A percentile compares a stretch with the other conserved stretches of the same genome.
phyloP scores from a whole-genome alignment of 2,888 invertebrate species.

The Rhorus exstirpatorius region DNA sequence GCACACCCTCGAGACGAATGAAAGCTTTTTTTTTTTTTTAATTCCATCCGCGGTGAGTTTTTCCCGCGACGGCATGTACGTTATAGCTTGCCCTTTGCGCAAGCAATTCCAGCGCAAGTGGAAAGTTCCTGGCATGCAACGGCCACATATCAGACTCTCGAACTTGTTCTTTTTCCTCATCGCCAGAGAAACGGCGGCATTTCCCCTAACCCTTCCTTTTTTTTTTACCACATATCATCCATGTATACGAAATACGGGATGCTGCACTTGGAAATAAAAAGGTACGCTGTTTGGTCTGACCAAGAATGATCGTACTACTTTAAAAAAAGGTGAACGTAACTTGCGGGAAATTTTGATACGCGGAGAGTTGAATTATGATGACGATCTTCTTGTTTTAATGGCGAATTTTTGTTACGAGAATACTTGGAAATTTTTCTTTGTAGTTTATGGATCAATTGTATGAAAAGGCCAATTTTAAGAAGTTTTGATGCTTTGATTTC shows the following conservation, averaged over 20 bases:
- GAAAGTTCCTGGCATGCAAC: constrained; percentile 49
- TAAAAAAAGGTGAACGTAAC: constrained; percentile 6
- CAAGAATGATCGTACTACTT: constrained; percentile 38
- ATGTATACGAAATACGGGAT: constrained; percentile 21
- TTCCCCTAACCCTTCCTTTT: not conserved
- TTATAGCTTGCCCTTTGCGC: constrained; percentile 38
- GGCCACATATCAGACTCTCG: constrained; percentile 59
- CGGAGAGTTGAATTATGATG: not conserved
- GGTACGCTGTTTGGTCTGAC: constrained; percentile 27
- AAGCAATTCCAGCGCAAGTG: constrained; percentile 32
- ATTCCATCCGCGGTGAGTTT: constrained; percentile 35
- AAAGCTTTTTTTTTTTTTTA: constrained; percentile 56
- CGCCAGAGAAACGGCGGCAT: constrained; percentile 28
- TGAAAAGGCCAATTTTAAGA: no score
- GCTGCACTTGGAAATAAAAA: constrained; percentile 33
- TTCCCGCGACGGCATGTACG: constrained; percentile 25
- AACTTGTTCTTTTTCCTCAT: constrained; percentile 26
- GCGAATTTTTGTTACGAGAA: no score
- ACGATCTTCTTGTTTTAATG: not conserved
- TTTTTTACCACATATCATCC: constrained; percentile 32
- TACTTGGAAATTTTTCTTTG: no score
- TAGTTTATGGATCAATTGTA: no score
- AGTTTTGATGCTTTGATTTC: no score
- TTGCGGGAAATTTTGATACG: not conserved
- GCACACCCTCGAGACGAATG: constrained; percentile 70